Conservation (phyloP, 2,888 invertebrate species). For the Philereme vetulata region DNA sequence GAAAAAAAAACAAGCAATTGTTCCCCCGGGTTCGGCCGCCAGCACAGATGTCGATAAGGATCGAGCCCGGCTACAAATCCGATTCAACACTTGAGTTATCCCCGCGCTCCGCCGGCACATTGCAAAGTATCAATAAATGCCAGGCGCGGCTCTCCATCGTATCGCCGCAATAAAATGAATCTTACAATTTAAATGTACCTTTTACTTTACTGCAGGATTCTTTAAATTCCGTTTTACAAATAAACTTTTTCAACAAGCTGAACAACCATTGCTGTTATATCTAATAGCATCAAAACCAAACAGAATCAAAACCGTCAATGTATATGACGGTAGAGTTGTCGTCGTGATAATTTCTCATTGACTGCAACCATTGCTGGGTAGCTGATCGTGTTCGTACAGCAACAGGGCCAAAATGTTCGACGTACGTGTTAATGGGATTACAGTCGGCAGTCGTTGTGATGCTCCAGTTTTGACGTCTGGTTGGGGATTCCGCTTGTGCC, state of each 20-base stretch:
- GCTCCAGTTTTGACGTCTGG: constrained; percentile 10
- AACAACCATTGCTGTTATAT: constrained; percentile 5
- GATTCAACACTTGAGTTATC: constrained; percentile 13
- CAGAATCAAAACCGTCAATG: constrained; percentile 9
- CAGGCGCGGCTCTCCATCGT: constrained; percentile 27
- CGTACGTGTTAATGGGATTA: neutral
- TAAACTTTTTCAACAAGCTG: neutral
- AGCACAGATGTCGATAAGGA: constrained; percentile 23
- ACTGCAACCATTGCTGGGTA: constrained; percentile 1
- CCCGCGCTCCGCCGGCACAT: constrained; percentile 22
- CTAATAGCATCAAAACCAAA: neutral
- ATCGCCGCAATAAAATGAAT: constrained; percentile 30
- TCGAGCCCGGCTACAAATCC: constrained; percentile 25
- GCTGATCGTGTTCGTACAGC: neutral
- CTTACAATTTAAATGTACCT: constrained; percentile 32
- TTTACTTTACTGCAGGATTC: constrained; percentile 29
- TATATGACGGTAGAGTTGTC: neutral
- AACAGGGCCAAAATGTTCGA: neutral
- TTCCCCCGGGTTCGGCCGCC: neutral
- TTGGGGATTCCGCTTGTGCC: constrained; percentile 18
- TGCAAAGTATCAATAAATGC: constrained; percentile 33
- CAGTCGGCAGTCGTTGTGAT: neutral
- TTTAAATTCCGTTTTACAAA: constrained; percentile 20
- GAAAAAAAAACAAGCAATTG: too few species aligned
- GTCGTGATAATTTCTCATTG: neutral